Conservation (phyloP, 1,140 invertebrate genomes). For the Apocrypta bakeri region DNA sequence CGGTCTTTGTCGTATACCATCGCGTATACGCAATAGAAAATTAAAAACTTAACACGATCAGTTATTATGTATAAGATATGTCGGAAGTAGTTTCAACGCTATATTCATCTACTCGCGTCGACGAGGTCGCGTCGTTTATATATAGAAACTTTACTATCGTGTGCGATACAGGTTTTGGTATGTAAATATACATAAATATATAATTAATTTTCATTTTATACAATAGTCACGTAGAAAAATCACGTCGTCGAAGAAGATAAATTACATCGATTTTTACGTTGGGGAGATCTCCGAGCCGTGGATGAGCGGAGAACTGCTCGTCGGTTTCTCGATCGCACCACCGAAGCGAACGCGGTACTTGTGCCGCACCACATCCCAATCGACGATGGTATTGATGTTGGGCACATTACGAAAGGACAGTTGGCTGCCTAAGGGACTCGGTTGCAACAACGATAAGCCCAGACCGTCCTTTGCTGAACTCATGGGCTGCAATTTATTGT, state of each 20-base stretch:
- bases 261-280: background rate
- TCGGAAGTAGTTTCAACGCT: too few relatives aligned
- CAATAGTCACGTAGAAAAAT: background rate
- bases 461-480: slow-evolving; percentile 50
- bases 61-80: background rate
- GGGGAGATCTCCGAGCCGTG: slow-evolving; percentile 8
- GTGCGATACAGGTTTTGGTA: background rate
- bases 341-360: slow-evolving; percentile 88
- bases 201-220: background rate
- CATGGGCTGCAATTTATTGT: slow-evolving; percentile 57
- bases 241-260: background rate
- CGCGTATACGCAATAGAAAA: slow-evolving; percentile 1
- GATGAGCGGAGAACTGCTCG: background rate
- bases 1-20: background rate
- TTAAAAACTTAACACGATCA: slow-evolving; percentile 3
- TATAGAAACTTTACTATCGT: background rate
- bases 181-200: background rate
- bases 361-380: slow-evolving; percentile 91
- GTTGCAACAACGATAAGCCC: slow-evolving; percentile 72
- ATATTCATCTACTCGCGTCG: background rate
- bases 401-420: slow-evolving; percentile 81
- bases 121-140: background rate
- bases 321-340: slow-evolving; percentile 77
- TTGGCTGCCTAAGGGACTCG: slow-evolving; percentile 86
- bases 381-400: slow-evolving; percentile 89